These are phyloP conservation scores for Podotricha telesiphe DNA, from an alignment of 2,888 invertebrate genomes.

Conservation along the genomic window DNA sequence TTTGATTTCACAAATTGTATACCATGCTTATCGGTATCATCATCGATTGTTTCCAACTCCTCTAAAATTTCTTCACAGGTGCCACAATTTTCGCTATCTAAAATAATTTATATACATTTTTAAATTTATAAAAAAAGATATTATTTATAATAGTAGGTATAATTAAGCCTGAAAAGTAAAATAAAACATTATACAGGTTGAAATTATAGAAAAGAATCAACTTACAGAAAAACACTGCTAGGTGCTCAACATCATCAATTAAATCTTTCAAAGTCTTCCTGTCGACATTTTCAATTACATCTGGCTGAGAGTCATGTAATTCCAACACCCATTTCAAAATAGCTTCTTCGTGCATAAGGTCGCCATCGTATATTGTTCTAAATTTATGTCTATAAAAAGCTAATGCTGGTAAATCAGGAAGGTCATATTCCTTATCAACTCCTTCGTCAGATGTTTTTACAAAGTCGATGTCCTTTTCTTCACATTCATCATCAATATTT, in stretches of 20 bases:
- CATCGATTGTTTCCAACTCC: slow-evolving; percentile 95
- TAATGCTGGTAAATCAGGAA: slow-evolving; percentile 90
- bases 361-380: slow-evolving; percentile 93
- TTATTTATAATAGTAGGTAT: no score
- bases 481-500: slow-evolving; percentile 96
- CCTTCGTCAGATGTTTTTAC: slow-evolving; percentile 95
- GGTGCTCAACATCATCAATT: slow-evolving; percentile 94
- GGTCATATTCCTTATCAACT: slow-evolving; percentile 93
- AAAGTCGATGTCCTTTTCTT: slow-evolving; percentile 95
- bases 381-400: slow-evolving; percentile 95
- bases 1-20: slow-evolving; percentile 97
- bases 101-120: slow-evolving; percentile 42
- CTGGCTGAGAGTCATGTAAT: slow-evolving; percentile 91
- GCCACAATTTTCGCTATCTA: slow-evolving; percentile 93
- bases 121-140: not conserved
- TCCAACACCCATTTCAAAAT: slow-evolving; percentile 95
- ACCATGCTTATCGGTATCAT: slow-evolving; percentile 95
- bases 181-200: not conserved
- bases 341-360: slow-evolving; percentile 95
- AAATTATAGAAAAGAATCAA: slow-evolving; percentile 41
- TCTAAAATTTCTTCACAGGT: slow-evolving; percentile 93
- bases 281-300: slow-evolving; percentile 95
- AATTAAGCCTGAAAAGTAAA: not conserved
- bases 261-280: slow-evolving; percentile 94
- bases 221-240: slow-evolving; percentile 96